phyloP scores from a whole-genome alignment of 2,888 invertebrate species.

The Creontiades dilutus region DNA sequence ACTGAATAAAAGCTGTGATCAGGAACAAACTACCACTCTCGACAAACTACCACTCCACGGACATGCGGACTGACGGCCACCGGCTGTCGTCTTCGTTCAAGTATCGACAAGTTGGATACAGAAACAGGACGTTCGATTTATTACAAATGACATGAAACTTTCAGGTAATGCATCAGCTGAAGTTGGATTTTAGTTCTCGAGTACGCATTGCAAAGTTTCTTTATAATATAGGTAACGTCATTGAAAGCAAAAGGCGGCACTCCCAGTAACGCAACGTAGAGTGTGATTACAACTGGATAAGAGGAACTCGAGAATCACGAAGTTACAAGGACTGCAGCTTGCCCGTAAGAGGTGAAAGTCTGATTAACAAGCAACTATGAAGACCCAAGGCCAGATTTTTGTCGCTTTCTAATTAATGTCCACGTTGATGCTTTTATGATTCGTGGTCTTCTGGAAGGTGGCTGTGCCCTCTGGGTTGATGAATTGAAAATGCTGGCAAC shows the following conservation, averaged over 20 bases:
- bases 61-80: too few species aligned
- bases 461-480: background rate
- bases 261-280: conserved; percentile 33
- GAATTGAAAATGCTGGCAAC: background rate
- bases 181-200: background rate
- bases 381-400: conserved; percentile 46
- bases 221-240: background rate
- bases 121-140: too few species aligned
- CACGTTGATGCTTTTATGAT: conserved; percentile 18
- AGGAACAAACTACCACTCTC: too few species aligned
- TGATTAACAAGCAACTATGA: conserved; percentile 34
- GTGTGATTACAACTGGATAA: conserved; percentile 7
- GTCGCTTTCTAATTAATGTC: conserved; percentile 49
- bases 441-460: background rate
- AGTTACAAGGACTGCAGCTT: conserved; percentile 42
- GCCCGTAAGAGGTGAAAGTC: conserved; percentile 30
- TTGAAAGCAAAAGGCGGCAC: background rate
- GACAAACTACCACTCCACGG: too few species aligned
- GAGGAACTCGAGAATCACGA: conserved; percentile 44
- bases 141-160: too few species aligned
- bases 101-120: too few species aligned
- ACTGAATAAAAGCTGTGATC: too few species aligned
- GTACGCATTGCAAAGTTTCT: background rate
- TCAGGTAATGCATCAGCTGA: too few species aligned
- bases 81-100: too few species aligned